Evolutionary conservation across 2,113 vertebrate genomes (phyloP).

Genomic region (Calyptommatus sinebrachiatus): DNA sequence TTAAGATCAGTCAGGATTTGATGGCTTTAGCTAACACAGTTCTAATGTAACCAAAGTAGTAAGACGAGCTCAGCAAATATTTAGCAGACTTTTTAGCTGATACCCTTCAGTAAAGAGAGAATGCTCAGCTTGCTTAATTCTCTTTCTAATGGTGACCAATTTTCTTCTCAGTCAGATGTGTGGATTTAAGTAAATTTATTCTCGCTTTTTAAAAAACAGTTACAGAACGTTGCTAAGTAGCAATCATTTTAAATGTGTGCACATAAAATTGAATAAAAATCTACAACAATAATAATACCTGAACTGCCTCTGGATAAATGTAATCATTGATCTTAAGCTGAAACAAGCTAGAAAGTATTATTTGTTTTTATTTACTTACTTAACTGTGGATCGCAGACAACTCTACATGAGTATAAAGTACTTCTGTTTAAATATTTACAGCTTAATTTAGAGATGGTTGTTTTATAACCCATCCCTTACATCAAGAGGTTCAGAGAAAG

Average conservation of each 20-base stretch:
- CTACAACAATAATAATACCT: neutral
- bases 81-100: neutral
- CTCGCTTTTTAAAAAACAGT: neutral
- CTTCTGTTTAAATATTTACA: too few relatives aligned
- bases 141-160: neutral
- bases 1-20: conserved; percentile 5
- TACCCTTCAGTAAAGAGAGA: neutral
- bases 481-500: too few relatives aligned
- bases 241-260: neutral
- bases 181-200: too few relatives aligned
- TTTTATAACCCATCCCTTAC: too few relatives aligned
- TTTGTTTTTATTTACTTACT: neutral
- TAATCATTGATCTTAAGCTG: neutral
- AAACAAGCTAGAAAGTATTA: neutral
- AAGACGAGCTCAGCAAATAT: neutral
- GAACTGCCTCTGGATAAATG: neutral
- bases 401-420: too few relatives aligned
- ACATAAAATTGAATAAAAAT: neutral
- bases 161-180: neutral
- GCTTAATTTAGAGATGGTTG: too few relatives aligned
- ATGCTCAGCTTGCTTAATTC: neutral
- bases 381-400: neutral
- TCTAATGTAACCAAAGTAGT: neutral
- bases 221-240: too few relatives aligned
- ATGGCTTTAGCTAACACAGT: neutral